Percentiles rank a stretch among this genome's conserved stretches.
These are phyloP conservation scores for Eupsittula cactorum DNA, from an alignment of 2,113 vertebrate genomes.

Conservation along the genomic window DNA sequence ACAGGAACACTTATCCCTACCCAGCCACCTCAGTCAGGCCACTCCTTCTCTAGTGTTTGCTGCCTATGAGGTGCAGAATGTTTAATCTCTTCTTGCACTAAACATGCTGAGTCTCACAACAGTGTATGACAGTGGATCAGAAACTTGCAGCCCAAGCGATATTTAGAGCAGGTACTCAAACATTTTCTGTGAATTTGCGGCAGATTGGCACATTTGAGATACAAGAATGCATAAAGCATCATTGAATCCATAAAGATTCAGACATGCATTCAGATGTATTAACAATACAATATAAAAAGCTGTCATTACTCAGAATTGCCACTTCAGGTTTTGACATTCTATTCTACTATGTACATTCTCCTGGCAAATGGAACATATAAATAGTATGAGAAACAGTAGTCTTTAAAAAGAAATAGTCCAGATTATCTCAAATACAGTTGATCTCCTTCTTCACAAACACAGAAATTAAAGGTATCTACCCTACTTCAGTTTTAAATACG, in stretches of 20 bases:
- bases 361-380: neutral
- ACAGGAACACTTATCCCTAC: too few relatives aligned
- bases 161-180: neutral
- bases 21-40: neutral
- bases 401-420: conserved; percentile 58
- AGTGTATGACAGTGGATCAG: neutral
- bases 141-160: neutral
- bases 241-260: neutral
- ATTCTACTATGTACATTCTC: neutral
- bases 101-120: rapidly evolving
- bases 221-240: neutral
- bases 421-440: conserved; percentile 64
- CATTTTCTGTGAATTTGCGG: neutral
- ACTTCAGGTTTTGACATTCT: conserved; percentile 1
- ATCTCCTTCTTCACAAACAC: conserved; percentile 42
- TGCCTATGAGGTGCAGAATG: rapidly evolving
- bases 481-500: neutral
- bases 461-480: neutral
- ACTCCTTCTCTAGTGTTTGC: neutral
- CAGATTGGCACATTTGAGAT: neutral
- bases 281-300: neutral
- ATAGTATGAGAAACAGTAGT: conserved; percentile 61
- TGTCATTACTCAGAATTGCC: neutral
- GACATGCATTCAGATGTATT: neutral
- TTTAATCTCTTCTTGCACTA: neutral